Evolutionary conservation across 2,113 vertebrate species (phyloP).

Genomic region (Hyperopisus bebe): DNA sequence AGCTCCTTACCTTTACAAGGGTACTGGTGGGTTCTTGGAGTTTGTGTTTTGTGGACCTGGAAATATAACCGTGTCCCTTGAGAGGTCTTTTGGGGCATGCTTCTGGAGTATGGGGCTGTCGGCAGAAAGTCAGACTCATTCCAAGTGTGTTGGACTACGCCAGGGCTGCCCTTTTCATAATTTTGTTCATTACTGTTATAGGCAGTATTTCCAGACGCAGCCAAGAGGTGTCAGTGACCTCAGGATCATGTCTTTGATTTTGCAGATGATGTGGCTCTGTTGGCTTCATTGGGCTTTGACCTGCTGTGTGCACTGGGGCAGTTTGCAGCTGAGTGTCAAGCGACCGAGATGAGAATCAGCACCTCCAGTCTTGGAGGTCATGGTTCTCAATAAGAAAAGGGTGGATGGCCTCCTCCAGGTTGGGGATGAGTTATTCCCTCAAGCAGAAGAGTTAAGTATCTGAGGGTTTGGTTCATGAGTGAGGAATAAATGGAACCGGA

Average conservation of each 20-base stretch:
- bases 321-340: neutral
- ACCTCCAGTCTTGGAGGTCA: neutral
- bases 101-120: neutral
- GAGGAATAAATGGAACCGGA: neutral
- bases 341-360: neutral
- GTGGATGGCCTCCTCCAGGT: neutral
- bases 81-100: neutral
- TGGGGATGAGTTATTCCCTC: neutral
- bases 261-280: neutral
- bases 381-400: neutral
- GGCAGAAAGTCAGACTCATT: neutral
- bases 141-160: neutral
- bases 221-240: neutral
- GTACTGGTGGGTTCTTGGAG: neutral
- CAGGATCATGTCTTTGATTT: neutral
- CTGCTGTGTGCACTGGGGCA: neutral
- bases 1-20: neutral
- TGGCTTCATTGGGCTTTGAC: neutral
- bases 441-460: neutral
- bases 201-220: neutral
- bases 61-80: neutral
- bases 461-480: neutral
- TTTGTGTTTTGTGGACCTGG: neutral
- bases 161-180: neutral
- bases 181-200: neutral